Conservation (phyloP, 2,888 invertebrate species). For the Platynereis dumerilii region DNA sequence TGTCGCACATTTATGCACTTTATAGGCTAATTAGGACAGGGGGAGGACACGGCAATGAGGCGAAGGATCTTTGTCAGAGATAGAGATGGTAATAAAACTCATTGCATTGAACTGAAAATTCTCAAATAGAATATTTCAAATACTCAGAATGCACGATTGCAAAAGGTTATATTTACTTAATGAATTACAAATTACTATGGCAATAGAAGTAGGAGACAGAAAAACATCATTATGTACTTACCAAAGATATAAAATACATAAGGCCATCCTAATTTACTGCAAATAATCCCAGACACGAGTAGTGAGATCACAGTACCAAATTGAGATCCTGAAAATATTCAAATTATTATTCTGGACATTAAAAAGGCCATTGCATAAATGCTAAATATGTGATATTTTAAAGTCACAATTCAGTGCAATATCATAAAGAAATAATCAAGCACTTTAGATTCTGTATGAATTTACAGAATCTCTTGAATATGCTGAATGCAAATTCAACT, state of each 20-base stretch:
- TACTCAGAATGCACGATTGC: too few species aligned
- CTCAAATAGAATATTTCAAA: too few species aligned
- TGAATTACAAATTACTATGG: background rate
- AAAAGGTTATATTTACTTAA: background rate
- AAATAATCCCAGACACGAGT: conserved; percentile 82
- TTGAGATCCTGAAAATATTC: conserved; percentile 71
- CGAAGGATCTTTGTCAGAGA: too few species aligned
- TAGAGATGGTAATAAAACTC: too few species aligned
- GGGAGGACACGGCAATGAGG: too few species aligned
- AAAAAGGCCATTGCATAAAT: background rate
- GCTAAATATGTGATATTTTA: background rate
- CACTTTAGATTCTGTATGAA: background rate
- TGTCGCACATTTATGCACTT: too few species aligned
- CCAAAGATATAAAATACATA: conserved; percentile 43
- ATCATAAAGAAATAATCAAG: background rate
- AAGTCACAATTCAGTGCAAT: background rate
- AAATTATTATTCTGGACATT: background rate
- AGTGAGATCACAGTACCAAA: conserved; percentile 86
- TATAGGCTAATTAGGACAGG: too few species aligned
- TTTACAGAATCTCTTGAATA: too few species aligned
- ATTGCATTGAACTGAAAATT: too few species aligned
- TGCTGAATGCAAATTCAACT: too few species aligned
- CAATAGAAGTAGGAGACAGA: too few species aligned
- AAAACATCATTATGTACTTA: too few species aligned
- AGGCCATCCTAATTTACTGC: conserved; percentile 70